phyloP scores from a whole-genome alignment of 2,888 invertebrate species.

The Cephus nigrinus region DNA sequence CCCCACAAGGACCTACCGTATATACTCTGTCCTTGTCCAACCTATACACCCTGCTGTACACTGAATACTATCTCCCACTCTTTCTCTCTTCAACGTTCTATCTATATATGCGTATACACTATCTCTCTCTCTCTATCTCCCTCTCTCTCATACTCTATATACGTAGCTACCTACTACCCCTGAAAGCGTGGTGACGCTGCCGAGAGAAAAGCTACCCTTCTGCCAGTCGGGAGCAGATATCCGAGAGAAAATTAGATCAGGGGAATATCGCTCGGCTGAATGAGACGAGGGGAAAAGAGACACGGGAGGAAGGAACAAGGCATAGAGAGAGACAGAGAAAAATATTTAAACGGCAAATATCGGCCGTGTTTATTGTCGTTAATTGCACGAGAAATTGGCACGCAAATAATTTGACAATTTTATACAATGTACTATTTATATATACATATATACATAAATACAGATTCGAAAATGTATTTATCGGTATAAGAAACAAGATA shows the following conservation, averaged over 20 bases:
- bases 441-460: neutral
- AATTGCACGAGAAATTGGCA: neutral
- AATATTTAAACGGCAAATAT: neutral
- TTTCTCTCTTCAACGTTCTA: conserved; percentile 2
- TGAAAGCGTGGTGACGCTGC: neutral
- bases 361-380: neutral
- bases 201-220: conserved; percentile 5
- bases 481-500: conserved; percentile 1
- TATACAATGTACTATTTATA: neutral
- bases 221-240: conserved; percentile 14
- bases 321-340: neutral
- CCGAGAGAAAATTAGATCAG: conserved; percentile 36
- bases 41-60: no score
- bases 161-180: neutral
- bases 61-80: conserved; percentile 11
- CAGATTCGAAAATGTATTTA: neutral
- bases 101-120: conserved; percentile 6
- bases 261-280: conserved; percentile 27
- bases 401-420: neutral
- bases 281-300: neutral
- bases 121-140: conserved; percentile 3
- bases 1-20: neutral
- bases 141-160: neutral
- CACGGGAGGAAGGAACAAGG: neutral
- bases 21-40: neutral